Base-by-base conservation (phyloP, 2,888 invertebrate species). In the Xestia sexstrigata region DNA sequence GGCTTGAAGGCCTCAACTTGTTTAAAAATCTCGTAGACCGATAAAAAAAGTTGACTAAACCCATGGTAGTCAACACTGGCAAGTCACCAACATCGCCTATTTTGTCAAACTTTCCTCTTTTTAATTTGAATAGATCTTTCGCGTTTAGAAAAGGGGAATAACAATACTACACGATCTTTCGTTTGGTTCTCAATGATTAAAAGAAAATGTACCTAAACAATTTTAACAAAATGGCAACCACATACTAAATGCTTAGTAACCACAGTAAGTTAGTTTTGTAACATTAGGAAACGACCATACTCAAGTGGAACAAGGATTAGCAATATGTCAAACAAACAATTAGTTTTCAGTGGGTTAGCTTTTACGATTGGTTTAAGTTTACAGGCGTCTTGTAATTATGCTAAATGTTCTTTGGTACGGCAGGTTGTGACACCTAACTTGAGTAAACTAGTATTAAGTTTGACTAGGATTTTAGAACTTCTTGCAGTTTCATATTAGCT, bases 261-360 rank as follows among this genome's bases (percentile, higher is more conserved):
- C 20, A 42, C 9, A 39, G n/a, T 49, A 9, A 17, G 20, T 42
- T 72, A 52, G 52, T 77, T 75, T 45, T 20, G 35, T 70, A 20
- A 71, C 15, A 65, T 72, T 39, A 8, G 11, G 13, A 20, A 0
- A 58, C 30, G 15, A 60, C 39, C 39, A 70, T n/a, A 45, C 3
- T 9, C n/a, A 49, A 35, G 23, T 62, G 6, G 66, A 0, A 71
- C 66, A 67, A 77, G 78, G 78, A 15, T 65, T 5, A 17, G 55
- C 17, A 42, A 66, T 52, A 60, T 67, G 77, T 60, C 70, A 67
- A 3, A 42, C n/a, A 39, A 70, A 66, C 67, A 71, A 58, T 82
- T 82, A 78, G n/a, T 78, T 78, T 76, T 70, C 58, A 67, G 60
- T 8, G 23, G n/a, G 76, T 47, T 39, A 68, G n/a, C 23, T 71